Conservation (phyloP, 2,113 vertebrate species). For the Cepphus grylle region DNA sequence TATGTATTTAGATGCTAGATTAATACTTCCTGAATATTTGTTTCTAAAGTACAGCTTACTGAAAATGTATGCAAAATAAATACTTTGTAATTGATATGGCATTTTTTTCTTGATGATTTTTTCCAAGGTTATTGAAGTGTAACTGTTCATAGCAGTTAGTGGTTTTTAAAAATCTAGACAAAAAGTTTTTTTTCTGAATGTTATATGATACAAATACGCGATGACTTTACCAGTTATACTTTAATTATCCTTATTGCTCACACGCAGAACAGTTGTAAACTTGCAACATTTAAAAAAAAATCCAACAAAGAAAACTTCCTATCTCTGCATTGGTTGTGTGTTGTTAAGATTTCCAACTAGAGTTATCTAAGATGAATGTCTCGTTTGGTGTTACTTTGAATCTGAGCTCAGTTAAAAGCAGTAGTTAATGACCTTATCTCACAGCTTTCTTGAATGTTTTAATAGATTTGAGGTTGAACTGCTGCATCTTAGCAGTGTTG, state of each 20-base stretch:
- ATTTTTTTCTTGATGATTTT: background rate
- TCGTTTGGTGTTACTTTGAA: background rate
- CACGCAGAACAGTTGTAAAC: background rate
- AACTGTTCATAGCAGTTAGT: background rate
- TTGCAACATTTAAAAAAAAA: background rate
- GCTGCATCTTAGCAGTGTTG: background rate
- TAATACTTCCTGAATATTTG: background rate
- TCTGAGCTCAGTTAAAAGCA: background rate
- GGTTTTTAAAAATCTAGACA: background rate
- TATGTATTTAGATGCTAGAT: background rate
- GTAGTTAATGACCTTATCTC: rapidly evolving
- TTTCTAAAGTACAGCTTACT: background rate
- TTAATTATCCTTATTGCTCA: background rate
- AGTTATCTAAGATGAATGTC: background rate
- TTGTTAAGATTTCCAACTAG: background rate
- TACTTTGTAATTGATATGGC: background rate
- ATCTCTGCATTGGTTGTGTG: background rate
- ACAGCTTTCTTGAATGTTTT: background rate
- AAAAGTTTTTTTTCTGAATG: background rate
- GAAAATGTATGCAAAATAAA: background rate
- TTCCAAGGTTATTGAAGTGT: background rate
- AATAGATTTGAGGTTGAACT: background rate
- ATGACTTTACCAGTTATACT: background rate
- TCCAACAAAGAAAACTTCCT: background rate
- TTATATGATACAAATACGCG: background rate